These are phyloP conservation scores for Oncopodura yosiiana DNA, from an alignment of 1,140 invertebrate species.

Conservation along the genomic window DNA sequence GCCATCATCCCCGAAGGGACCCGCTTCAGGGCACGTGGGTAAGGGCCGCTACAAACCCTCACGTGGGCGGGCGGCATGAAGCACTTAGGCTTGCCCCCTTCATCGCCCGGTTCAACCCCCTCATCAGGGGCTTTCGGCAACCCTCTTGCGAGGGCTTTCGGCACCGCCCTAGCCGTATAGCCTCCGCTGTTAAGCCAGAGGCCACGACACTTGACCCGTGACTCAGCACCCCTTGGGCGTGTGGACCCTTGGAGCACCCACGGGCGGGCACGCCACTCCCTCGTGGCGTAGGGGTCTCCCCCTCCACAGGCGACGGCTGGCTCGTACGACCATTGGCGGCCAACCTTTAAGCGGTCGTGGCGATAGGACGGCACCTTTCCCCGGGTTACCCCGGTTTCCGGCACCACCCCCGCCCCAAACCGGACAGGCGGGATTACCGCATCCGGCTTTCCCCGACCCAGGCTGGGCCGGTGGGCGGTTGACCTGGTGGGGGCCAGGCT, in stretches of 20 bases:
- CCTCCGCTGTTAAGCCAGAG: not conserved
- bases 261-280: not conserved
- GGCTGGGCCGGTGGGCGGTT: not conserved
- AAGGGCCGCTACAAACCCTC: not conserved
- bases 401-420: not conserved
- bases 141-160: not conserved
- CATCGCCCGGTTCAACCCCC: not conserved
- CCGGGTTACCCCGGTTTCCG: not conserved
- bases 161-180: not conserved
- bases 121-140: not conserved
- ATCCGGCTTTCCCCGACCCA: not conserved
- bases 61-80: not conserved
- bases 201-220: not conserved
- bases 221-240: not conserved
- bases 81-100: not conserved
- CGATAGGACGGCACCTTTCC: not conserved
- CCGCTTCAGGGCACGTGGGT: not conserved
- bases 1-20: not conserved
- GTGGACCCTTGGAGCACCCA: not conserved
- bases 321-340: not conserved
- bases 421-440: not conserved
- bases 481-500: not conserved
- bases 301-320: not conserved
- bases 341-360: not conserved
- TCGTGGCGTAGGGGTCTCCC: not conserved